phyloP scores from a whole-genome alignment of 2,113 vertebrate genomes.

The Clarias macrocephalus region DNA sequence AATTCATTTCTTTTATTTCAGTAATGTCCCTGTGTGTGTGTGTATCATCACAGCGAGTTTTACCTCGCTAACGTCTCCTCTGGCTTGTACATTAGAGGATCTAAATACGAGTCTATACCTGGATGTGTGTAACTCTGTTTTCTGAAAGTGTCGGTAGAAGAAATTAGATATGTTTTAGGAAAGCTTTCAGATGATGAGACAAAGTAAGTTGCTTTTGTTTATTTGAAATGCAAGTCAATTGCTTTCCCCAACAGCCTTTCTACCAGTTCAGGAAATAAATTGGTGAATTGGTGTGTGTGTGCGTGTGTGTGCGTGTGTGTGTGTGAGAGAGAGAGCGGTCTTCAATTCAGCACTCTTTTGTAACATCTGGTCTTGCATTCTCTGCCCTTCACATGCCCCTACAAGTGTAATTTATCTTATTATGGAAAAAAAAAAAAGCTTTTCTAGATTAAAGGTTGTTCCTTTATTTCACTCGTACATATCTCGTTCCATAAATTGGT shows the following conservation, averaged over 20 bases:
- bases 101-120: background rate
- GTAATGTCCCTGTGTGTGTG: background rate
- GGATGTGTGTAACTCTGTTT: background rate
- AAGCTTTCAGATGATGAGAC: background rate
- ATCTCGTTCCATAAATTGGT: background rate
- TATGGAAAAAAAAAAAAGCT: background rate
- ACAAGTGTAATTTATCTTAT: background rate
- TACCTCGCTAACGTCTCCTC: background rate
- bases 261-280: background rate
- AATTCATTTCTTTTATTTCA: background rate
- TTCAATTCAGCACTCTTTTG: background rate
- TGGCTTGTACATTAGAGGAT: background rate
- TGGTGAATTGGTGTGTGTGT: background rate
- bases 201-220: background rate
- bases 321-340: background rate
- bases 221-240: background rate
- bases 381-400: background rate
- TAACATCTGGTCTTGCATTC: background rate
- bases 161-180: background rate
- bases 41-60: background rate
- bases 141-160: background rate
- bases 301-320: background rate
- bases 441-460: background rate
- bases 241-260: background rate
- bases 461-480: background rate